Evolutionary conservation across 1,140 invertebrate species (phyloP).

Genomic region (Octopus bimaculoides): DNA sequence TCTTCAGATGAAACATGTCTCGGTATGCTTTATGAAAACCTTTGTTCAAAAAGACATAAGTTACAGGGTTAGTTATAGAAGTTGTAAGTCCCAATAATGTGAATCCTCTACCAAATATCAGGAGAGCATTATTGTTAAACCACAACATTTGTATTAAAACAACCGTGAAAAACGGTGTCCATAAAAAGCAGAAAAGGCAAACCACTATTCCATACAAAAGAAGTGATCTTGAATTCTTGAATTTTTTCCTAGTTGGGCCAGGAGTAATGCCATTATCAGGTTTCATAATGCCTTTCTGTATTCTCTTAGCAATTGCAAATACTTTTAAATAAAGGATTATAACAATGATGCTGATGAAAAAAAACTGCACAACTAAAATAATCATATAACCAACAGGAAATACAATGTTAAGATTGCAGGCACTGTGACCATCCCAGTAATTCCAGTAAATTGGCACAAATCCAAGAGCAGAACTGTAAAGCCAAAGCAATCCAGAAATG

Average conservation of each 20-base stretch:
- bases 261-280: no score
- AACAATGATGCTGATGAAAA: neutral
- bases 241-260: no score
- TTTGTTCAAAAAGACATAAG: neutral
- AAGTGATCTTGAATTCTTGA: neutral
- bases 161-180: neutral
- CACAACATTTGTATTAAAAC: constrained; percentile 1
- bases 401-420: neutral
- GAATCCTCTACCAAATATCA: neutral
- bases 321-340: neutral
- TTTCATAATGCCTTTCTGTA: neutral
- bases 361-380: neutral
- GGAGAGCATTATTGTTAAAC: neutral
- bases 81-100: neutral
- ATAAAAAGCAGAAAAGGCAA: neutral
- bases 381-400: neutral
- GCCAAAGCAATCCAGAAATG: neutral
- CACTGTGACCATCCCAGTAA: neutral
- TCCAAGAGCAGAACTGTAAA: neutral
- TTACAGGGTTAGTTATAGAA: neutral
- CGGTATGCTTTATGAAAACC: neutral
- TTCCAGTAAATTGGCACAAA: neutral
- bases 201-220: neutral
- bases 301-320: neutral
- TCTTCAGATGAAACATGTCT: neutral